Percentiles rank a stretch among this genome's conserved stretches.
Conservation (phyloP, 1,140 invertebrate genomes). For the Asbolus verrucosus region DNA sequence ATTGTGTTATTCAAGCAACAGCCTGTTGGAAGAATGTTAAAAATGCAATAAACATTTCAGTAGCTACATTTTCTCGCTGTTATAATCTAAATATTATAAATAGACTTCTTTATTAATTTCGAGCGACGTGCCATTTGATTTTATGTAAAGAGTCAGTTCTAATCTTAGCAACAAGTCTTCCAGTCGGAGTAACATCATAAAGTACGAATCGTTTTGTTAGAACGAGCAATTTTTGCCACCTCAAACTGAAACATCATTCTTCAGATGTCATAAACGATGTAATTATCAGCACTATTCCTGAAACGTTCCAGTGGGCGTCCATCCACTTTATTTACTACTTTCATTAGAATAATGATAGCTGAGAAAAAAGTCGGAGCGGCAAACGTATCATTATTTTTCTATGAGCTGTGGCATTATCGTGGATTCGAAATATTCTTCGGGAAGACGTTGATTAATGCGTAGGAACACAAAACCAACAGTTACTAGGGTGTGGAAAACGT, state of each 20-base stretch:
- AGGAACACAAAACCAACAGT: conserved; percentile 33
- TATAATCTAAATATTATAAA: conserved; percentile 11
- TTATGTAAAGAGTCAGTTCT: conserved; percentile 15
- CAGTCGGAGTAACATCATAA: conserved; percentile 3
- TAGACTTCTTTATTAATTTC: conserved; percentile 24
- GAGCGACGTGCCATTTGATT: conserved; percentile 21
- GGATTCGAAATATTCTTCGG: conserved; percentile 23
- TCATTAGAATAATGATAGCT: conserved; percentile 17
- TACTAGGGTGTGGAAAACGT: conserved; percentile 29
- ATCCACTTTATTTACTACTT: not conserved
- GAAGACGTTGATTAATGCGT: conserved; percentile 24
- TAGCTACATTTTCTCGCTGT: not conserved
- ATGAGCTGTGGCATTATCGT: conserved; percentile 11
- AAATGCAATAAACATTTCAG: not conserved
- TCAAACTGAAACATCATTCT: not conserved
- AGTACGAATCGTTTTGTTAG: not conserved
- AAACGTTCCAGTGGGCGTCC: not conserved
- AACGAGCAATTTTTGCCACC: not conserved
- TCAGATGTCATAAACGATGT: not conserved
- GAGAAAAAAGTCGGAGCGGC: conserved; percentile 1
- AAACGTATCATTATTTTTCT: conserved; percentile 26
- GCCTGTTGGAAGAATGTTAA: not conserved
- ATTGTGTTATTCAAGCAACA: too few species aligned
- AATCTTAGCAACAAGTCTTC: not conserved
- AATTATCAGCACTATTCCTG: not conserved